These are phyloP conservation scores for Desmodus rotundus DNA, from an alignment of 2,113 vertebrate genomes.

Conservation along the genomic window DNA sequence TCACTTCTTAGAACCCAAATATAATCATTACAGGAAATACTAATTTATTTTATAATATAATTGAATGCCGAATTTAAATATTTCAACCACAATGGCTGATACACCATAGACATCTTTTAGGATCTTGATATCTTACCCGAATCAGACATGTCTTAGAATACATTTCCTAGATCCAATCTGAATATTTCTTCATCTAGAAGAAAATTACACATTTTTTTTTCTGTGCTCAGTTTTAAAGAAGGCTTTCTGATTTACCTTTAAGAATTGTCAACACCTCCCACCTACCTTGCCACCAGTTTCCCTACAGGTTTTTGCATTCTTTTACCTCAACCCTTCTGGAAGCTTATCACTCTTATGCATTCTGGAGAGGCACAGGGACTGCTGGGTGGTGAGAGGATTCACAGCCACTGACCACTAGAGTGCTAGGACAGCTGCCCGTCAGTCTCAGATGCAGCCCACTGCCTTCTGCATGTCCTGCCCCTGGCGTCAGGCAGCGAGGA, in stretches of 20 bases:
- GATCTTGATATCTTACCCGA: too few species aligned
- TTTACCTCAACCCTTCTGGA: not conserved
- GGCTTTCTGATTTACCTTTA: too few species aligned
- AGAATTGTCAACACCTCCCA: not conserved
- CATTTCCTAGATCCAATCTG: not conserved
- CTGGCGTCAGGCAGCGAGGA: too few species aligned
- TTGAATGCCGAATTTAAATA: not conserved
- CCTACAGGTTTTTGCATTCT: not conserved
- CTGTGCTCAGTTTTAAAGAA: not conserved
- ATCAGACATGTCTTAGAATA: not conserved
- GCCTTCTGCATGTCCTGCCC: fast-evolving
- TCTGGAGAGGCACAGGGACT: not conserved
- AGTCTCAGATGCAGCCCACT: not conserved
- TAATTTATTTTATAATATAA: not conserved
- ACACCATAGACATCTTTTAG: not conserved
- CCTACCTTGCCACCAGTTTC: not conserved
- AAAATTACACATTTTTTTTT: not conserved
- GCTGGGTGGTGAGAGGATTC: not conserved
- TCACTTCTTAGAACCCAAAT: not conserved
- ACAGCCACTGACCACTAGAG: not conserved
- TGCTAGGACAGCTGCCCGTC: not conserved
- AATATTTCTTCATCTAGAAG: not conserved
- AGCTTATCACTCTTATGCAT: not conserved
- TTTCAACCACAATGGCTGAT: not conserved
- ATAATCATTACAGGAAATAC: not conserved